Evolutionary conservation across 2,113 vertebrate species (phyloP), one percentile per base, ranked within the genome.

Genomic region (Collichthys lucidus): DNA sequence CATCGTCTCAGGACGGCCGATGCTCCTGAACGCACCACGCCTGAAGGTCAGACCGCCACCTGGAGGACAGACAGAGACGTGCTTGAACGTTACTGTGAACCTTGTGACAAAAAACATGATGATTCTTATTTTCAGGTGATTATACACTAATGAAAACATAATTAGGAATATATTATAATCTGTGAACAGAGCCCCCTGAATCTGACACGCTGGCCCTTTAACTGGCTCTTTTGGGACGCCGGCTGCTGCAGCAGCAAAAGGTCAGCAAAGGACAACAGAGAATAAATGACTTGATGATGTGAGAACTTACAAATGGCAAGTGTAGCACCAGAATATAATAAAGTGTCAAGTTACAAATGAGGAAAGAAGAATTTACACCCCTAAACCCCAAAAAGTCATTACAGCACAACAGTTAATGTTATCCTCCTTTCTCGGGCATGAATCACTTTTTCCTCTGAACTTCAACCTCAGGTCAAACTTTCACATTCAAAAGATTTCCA

Each of bases 1-100:
- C 98, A 99, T 99, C 6, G 97, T 99, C 94, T 99, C 98, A 26
- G 96, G 67, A 67, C 96, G 97, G 15, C 96, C 96, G 4, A 90
- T 75, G 52, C 86, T 94, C 85, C 97, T 97, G 86, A 98, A 98
- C 0, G 89, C 94, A 67, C 98, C 98, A 19, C 97, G 94, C 60
- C 94, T 96, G 68, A 96, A 97, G 0, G 95, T 98, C 81, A 99
- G 96, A 26, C 98, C 98, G 4, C 98, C 98, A 70, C 98, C 98
- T 99, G 88, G 15, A 26, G 66, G 77, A 62, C 66, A 2, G 26
- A 50, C 11, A 11, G 50, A 61, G 65, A 35, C 26, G 20, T 0
- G 0, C 2, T n/a, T 1, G 3, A 19, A 49, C 19, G n/a, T 42
- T 7, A 56, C 11, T 35, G 17, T 46, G 6, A 24, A 57, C 24